A percentile compares a stretch with the other conserved stretches of the same genome.
Conservation (phyloP, 2,113 vertebrate species). For the Camelus bactrianus region DNA sequence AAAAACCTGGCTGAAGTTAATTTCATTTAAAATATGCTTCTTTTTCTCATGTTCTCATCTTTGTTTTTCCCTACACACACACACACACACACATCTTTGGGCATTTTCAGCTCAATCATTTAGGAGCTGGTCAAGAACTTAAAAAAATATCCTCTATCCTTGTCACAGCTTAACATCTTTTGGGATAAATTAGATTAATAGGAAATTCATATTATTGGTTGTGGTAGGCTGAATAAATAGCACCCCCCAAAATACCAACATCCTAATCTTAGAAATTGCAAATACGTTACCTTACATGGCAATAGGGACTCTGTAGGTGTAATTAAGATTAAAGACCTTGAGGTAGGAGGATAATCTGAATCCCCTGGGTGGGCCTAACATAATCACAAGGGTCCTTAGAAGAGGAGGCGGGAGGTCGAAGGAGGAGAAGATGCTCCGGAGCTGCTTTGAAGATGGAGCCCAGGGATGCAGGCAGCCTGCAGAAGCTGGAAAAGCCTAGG, state of each 20-base stretch:
- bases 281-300: not conserved
- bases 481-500: not conserved
- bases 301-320: not conserved
- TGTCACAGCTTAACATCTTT: not conserved
- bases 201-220: not conserved
- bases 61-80: not conserved
- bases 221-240: not conserved
- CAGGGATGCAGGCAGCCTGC: not conserved
- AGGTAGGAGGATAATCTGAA: not conserved
- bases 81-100: no score
- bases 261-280: not conserved
- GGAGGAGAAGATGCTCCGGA: not conserved
- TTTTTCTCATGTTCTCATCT: not conserved
- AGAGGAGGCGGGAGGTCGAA: not conserved
- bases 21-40: constrained; percentile 26
- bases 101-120: not conserved
- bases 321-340: not conserved
- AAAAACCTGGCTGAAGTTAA: not conserved
- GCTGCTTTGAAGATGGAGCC: not conserved
- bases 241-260: not conserved
- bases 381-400: not conserved
- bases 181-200: constrained; percentile 42
- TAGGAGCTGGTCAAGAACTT: not conserved
- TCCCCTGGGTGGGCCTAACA: not conserved
- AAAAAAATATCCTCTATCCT: not conserved